These are phyloP conservation scores for Andrena cerasifolii DNA, from an alignment of 1,140 invertebrate genomes.

Conservation along the genomic window DNA sequence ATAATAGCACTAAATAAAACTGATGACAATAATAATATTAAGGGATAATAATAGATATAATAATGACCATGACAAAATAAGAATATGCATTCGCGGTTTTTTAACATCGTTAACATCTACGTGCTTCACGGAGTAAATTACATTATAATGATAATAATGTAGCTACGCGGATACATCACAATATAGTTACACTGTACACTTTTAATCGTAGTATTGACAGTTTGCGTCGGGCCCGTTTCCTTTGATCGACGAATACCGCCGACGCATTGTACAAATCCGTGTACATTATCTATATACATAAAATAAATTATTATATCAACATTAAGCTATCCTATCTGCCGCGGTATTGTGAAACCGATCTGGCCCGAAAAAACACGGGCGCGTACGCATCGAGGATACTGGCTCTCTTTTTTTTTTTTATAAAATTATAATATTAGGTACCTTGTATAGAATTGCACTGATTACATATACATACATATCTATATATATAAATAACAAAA, in stretches of 20 bases:
- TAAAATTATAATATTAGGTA: conserved; percentile 81
- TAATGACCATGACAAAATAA: conserved; percentile 68
- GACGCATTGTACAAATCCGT: conserved; percentile 78
- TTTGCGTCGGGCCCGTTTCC: conserved; percentile 56
- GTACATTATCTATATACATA: conserved; percentile 76
- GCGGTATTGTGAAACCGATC: conserved; percentile 43
- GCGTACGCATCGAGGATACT: conserved; percentile 75
- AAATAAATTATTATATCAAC: conserved; percentile 83
- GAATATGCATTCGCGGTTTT: conserved; percentile 61
- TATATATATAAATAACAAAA: conserved; percentile 67
- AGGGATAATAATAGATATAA: conserved; percentile 72
- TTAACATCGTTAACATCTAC: conserved; percentile 66
- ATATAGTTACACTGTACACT: conserved; percentile 83
- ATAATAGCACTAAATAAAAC: conserved; percentile 63
- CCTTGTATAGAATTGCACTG: conserved; percentile 80
- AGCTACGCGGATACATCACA: conserved; percentile 81
- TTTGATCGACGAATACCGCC: conserved; percentile 60
- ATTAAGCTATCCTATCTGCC: conserved; percentile 77
- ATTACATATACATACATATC: conserved; percentile 60
- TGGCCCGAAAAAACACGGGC: conserved; percentile 57
- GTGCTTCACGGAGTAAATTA: conserved; percentile 62
- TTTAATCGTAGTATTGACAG: conserved; percentile 74
- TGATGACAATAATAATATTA: conserved; percentile 60
- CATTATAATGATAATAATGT: conserved; percentile 68
- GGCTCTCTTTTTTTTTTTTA: conserved; percentile 78